Percentiles rank a stretch among this genome's conserved stretches.
phyloP scores from a whole-genome alignment of 2,888 invertebrate species.

The Polia nebulosa region DNA sequence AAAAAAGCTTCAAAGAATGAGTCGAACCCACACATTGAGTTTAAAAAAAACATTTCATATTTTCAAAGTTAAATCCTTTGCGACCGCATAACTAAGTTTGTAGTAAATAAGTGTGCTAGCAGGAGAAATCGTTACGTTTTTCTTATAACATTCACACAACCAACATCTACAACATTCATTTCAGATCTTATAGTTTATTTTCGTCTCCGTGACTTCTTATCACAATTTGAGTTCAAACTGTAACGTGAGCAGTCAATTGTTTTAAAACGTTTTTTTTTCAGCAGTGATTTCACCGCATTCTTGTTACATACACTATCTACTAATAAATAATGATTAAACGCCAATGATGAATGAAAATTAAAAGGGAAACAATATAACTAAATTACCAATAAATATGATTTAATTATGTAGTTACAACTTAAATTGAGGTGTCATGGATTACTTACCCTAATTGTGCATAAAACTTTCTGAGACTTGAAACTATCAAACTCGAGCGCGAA shows the following conservation, averaged over 20 bases:
- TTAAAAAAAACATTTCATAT: background rate
- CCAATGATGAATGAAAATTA: background rate
- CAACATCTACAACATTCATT: background rate
- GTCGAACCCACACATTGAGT: background rate
- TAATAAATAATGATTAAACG: background rate
- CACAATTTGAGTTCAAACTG: slow-evolving; percentile 28
- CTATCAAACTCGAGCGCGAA: slow-evolving; percentile 50
- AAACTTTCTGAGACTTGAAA: slow-evolving; percentile 69
- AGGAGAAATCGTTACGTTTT: background rate
- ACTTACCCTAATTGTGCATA: slow-evolving; percentile 70
- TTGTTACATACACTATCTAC: background rate
- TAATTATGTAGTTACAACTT: background rate
- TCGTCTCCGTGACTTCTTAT: slow-evolving; percentile 27
- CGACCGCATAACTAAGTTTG: no score
- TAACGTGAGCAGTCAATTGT: slow-evolving; percentile 3
- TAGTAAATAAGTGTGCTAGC: background rate
- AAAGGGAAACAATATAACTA: background rate
- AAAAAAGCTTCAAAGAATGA: background rate
- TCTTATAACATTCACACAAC: no score
- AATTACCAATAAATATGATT: no score
- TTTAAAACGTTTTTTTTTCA: slow-evolving; percentile 4
- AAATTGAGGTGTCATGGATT: slow-evolving; percentile 27
- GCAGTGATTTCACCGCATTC: background rate
- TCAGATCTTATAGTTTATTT: background rate
- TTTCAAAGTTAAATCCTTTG: no score